These are phyloP conservation scores for Drosophila quasianomalipes DNA, from an alignment of 2,888 invertebrate species.

Conservation along the genomic window DNA sequence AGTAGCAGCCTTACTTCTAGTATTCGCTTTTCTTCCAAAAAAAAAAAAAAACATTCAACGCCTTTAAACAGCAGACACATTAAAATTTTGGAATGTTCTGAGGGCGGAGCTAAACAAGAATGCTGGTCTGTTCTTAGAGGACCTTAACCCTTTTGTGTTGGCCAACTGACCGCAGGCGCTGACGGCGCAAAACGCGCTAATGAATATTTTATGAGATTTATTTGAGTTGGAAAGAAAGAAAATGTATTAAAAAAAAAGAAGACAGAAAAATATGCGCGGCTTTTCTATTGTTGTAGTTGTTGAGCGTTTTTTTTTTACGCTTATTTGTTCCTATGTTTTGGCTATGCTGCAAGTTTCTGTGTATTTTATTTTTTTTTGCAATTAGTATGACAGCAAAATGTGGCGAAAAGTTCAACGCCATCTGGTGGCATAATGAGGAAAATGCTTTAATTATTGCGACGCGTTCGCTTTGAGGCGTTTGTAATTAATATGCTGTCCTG, in stretches of 20 bases:
- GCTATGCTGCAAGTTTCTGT: slow-evolving; percentile 64
- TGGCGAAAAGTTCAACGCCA: slow-evolving; percentile 52
- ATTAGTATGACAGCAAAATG: slow-evolving; percentile 69
- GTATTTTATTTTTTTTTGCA: slow-evolving; percentile 53
- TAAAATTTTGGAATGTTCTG: slow-evolving; percentile 12
- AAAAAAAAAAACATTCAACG: slow-evolving; percentile 13
- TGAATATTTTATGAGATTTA: slow-evolving; percentile 82
- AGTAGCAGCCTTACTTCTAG: slow-evolving; percentile 17
- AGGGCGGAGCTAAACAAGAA: not conserved
- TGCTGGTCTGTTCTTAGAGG: slow-evolving; percentile 32
- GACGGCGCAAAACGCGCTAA: slow-evolving; percentile 69
- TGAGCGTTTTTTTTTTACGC: slow-evolving; percentile 15
- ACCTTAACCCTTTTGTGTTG: slow-evolving; percentile 74
- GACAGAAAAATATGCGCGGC: slow-evolving; percentile 37
- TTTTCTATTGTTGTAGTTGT: slow-evolving; percentile 17
- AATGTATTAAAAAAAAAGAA: slow-evolving; percentile 33
- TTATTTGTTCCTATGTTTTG: slow-evolving; percentile 47
- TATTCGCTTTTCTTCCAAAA: not conserved
- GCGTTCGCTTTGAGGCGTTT: slow-evolving; percentile 50
- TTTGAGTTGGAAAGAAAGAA: slow-evolving; percentile 71
- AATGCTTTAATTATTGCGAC: slow-evolving; percentile 76
- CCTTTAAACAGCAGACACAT: slow-evolving; percentile 45
- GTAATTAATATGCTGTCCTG: slow-evolving; percentile 67
- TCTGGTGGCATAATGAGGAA: slow-evolving; percentile 64
- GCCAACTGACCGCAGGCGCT: slow-evolving; percentile 73